Evolutionary conservation across 2,888 invertebrate species (phyloP).

Genomic region (Amiota minor): DNA sequence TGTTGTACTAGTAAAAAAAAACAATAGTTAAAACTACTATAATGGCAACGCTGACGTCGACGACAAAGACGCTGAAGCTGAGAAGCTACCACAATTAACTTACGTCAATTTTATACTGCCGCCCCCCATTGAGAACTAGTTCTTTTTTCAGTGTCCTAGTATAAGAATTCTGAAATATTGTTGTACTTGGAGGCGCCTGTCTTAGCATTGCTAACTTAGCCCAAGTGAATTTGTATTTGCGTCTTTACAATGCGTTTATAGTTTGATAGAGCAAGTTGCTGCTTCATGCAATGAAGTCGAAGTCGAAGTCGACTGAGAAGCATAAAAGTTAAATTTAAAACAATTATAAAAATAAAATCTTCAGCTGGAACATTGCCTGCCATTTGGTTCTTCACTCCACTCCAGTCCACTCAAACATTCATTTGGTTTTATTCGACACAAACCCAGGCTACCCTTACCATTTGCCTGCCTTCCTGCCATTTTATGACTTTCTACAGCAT

Average conservation of each 20-base stretch:
- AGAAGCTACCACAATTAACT: conserved; percentile 59
- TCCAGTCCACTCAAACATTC: no score
- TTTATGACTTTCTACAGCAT: conserved; percentile 12
- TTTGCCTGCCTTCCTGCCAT: background rate
- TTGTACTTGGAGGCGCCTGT: conserved; percentile 6
- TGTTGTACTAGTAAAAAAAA: conserved; percentile 37
- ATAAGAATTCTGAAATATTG: no score
- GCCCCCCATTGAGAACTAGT: conserved; percentile 5
- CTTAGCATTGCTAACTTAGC: background rate
- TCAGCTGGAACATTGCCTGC: conserved; percentile 14
- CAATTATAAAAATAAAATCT: conserved; percentile 28
- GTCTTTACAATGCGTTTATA: background rate
- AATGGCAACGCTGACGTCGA: conserved; percentile 32
- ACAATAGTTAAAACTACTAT: conserved; percentile 52
- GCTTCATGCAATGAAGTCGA: background rate
- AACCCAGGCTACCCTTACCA: no score
- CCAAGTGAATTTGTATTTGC: background rate
- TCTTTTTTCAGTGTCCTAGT: background rate
- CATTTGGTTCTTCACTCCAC: background rate
- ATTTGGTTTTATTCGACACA: no score
- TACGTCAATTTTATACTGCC: conserved; percentile 58
- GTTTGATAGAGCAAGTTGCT: conserved; percentile 2
- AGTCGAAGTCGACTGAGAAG: background rate
- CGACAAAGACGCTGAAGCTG: background rate
- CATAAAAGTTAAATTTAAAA: conserved; percentile 28